These are phyloP conservation scores for Chiroxiphia lanceolata DNA, from an alignment of 2,797 vertebrate species.

Conservation along the genomic window DNA sequence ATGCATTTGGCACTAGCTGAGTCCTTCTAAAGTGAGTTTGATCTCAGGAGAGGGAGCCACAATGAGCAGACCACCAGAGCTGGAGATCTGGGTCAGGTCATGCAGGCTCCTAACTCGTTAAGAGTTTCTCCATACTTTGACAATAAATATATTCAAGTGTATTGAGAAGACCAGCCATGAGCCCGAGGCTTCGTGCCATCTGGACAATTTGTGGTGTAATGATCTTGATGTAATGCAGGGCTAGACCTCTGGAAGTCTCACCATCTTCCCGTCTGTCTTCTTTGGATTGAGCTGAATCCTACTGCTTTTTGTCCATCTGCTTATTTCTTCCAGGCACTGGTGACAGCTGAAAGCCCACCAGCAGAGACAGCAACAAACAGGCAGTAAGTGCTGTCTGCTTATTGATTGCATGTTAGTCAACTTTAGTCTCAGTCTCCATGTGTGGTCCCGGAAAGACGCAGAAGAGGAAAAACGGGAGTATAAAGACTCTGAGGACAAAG, in stretches of 20 bases:
- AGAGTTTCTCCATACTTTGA: not conserved
- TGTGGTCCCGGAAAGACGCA: not conserved
- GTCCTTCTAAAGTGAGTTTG: not conserved
- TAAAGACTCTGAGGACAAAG: not conserved
- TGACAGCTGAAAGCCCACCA: conserved; percentile 52
- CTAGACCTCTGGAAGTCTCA: conserved; percentile 51
- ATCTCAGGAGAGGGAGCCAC: not conserved
- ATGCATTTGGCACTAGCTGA: not conserved
- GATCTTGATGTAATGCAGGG: conserved; percentile 65
- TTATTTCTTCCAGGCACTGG: conserved; percentile 47
- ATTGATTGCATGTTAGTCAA: not conserved
- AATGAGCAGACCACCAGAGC: not conserved
- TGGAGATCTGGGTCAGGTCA: not conserved
- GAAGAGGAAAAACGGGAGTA: not conserved
- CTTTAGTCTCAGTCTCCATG: not conserved
- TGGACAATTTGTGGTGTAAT: conserved; percentile 65
- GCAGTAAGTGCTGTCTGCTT: conserved; percentile 16
- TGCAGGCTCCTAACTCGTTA: not conserved
- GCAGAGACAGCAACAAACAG: not conserved
- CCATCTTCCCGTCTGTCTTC: conserved; percentile 56
- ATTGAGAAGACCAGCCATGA: not conserved
- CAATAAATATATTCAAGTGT: not conserved
- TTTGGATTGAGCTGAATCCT: conserved; percentile 40
- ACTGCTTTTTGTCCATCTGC: conserved; percentile 61
- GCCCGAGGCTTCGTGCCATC: conserved; percentile 45